Base-by-base conservation (phyloP, 2,888 invertebrate genomes). In the Neoaliturus tenellus region DNA sequence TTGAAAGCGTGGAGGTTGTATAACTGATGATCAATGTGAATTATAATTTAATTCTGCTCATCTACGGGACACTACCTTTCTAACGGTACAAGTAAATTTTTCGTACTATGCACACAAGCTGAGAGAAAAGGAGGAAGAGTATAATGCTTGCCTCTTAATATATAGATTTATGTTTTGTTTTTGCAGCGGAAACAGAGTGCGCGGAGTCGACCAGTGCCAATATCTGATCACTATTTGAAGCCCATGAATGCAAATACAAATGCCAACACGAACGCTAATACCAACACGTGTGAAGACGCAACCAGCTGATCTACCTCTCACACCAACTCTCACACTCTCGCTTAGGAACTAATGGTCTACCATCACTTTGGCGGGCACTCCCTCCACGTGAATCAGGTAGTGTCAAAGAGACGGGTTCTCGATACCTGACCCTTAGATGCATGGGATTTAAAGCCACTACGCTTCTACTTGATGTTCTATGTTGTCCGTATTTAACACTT, bases 151-250 rank as follows among this genome's bases (percentile, higher is more conserved):
- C n/a, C n/a, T n/a, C n/a, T n/a, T n/a, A n/a, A n/a, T n/a, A n/a
- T n/a, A n/a, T 33, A 25, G 20, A 14, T 83, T 85, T 33, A 17
- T 69, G 84, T 69, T 82, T 82, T 82, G 84, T 0, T 91, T 91
- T 94, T 93, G 0, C 92, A 96, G 93, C 96, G 97, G 92, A 96
- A 96, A 89, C 93, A 96, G 88, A 95, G 95, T 81, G 93, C 96
- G 12, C 93, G 97, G 85, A 94, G 95, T 85, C 93, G 94, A 87
- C 95, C 96, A 80, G 93, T 97, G 88, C 95, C 96, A 81, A 93
- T 96, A 87, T 95, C 96, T 87, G 95, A 95, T 89, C 89, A 90
- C 86, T 95, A 95, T 91, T 92, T 96, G 89, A 86, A 85, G 83
- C 84, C 85, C 1, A 67, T 69, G 33, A 39, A 67, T 20, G 85